A percentile compares a stretch with the other conserved stretches of the same genome.
These are phyloP conservation scores for Ranitomeya imitator DNA, from an alignment of 2,113 vertebrate genomes.

Conservation along the genomic window DNA sequence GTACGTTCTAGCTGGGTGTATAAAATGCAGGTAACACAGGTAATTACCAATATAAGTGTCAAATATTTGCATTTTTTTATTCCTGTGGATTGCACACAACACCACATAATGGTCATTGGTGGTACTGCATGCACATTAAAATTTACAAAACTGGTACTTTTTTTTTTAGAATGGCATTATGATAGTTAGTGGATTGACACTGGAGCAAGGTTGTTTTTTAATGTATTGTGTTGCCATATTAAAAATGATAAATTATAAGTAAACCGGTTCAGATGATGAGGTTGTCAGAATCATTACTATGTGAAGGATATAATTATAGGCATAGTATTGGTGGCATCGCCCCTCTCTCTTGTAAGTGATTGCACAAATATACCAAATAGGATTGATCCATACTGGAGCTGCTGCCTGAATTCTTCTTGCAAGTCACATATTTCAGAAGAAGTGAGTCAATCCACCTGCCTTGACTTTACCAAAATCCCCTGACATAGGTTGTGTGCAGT, in stretches of 20 bases:
- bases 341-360: background rate
- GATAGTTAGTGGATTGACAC: background rate
- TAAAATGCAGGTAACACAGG: background rate
- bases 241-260: background rate
- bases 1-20: background rate
- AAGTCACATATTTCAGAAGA: background rate
- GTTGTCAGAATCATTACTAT: background rate
- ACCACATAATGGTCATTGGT: background rate
- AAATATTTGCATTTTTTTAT: background rate
- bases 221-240: background rate
- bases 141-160: background rate
- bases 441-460: no score
- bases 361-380: background rate
- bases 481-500: no score
- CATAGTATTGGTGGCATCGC: background rate
- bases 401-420: background rate
- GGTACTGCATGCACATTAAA: background rate
- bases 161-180: background rate
- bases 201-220: background rate
- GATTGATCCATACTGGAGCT: background rate
- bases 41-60: background rate
- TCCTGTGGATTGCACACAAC: background rate
- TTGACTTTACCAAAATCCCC: background rate
- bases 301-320: background rate
- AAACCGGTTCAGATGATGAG: background rate